Evolutionary conservation across 2,113 vertebrate genomes (phyloP), one percentile per base, ranked within the genome.

Genomic region (Mirounga angustirostris): DNA sequence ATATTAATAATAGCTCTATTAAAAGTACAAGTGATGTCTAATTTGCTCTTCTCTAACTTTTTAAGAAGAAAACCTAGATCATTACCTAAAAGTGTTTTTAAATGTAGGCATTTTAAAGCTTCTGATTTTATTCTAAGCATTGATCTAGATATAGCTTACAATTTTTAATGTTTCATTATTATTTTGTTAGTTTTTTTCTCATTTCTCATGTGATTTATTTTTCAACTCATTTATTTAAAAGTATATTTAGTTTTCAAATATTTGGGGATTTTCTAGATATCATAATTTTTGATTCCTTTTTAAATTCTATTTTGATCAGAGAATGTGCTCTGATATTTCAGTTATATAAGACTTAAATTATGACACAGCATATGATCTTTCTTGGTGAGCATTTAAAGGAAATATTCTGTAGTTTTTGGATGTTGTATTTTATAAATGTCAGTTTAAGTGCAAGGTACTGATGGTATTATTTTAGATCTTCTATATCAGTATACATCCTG

Each of bases 321-420:
- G 7, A 73, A 46, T 79, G 21, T 78, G 26, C 69, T 79, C 26
- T 61, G 13, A 87, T 63, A 19, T 71, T 87, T 73, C 22, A 63
- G 63, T 81, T 88, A 86, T 33, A 46, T 86, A 63, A 63, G n/a
- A 73, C n/a, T 93, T 96, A 61, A 80, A 43, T 76, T 79, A 50
- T 69, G 83, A 19, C 9, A 43, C 36, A 73, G 50, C 7, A 22
- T 74, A 18, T 87, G 13, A 80, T 81, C 22, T 96, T 89, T 85
- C 54, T 67, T 91, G 46, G 50, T 91, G 58, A 74, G 58, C 36
- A 58, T 59, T 87, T 15, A 74, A 87, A 74, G 65, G 65, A 81
- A 81, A 80, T 86, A 50, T 73, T 94, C 10, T 24, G 30, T 3
- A 50, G 14, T 58, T 90, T 84, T 43, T 26, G 24, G 21, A 71